Conservation (phyloP, 2,797 vertebrate genomes). For the Phoxinus dragarum region DNA sequence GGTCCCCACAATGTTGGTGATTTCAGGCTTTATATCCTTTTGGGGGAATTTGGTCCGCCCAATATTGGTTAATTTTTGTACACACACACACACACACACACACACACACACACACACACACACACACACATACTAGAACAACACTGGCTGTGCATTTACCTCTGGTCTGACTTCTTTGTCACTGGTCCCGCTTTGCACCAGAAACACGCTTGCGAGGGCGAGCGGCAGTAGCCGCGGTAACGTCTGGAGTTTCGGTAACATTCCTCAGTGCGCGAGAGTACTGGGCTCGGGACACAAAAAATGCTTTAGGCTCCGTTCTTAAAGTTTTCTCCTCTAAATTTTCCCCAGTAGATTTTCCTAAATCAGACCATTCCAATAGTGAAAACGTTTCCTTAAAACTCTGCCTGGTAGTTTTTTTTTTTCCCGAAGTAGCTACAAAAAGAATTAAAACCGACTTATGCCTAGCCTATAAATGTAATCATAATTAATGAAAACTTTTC, state of each 20-base stretch:
- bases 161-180: slow-evolving; percentile 59
- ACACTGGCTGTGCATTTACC: slow-evolving; percentile 35
- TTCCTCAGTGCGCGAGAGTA: slow-evolving; percentile 58
- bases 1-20: background rate
- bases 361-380: slow-evolving; percentile 39
- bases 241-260: slow-evolving; percentile 67
- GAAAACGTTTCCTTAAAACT: slow-evolving; percentile 28
- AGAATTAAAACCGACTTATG: background rate
- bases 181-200: slow-evolving; percentile 48
- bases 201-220: slow-evolving; percentile 57
- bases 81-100: background rate
- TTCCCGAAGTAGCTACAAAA: background rate
- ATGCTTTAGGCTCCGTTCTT: slow-evolving; percentile 21
- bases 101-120: background rate
- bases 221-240: slow-evolving; percentile 69
- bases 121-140: background rate
- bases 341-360: background rate
- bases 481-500: slow-evolving; percentile 15
- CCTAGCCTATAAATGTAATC: background rate
- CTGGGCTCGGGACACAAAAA: slow-evolving; percentile 10
- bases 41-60: background rate
- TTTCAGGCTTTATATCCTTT: too few relatives aligned
- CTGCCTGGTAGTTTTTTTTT: slow-evolving; percentile 5
- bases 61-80: too few relatives aligned
- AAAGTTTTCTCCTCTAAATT: slow-evolving; percentile 6